Evolutionary conservation across 2,113 vertebrate genomes (phyloP), one percentile per base, ranked within the genome.

Genomic region (Oplegnathus fasciatus): DNA sequence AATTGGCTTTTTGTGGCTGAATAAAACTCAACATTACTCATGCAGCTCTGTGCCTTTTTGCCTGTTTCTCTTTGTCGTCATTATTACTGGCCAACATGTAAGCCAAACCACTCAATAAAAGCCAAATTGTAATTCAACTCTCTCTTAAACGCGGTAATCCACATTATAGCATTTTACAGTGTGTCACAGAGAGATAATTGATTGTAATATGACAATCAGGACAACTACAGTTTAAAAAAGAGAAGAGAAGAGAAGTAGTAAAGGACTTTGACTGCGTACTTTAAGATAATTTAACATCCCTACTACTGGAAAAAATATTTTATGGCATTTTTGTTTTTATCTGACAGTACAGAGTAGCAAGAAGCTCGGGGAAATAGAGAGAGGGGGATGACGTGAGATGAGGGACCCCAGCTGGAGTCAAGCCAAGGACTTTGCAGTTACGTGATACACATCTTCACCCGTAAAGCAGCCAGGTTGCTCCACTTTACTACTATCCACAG

Each of bases 31-130:
- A 2, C 54, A 26, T 46, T 22, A 69, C 58, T 37, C 60, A 24
- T 6, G 10, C 52, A 68, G 71, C 68, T 26, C 32, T 71, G 81
- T 40, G 65, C 37, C 69, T 71, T 24, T 82, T 30, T 85, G 54
- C n/a, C n/a, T n/a, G n/a, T 64, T 32, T 75, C 30, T 62, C 1
- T 85, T 58, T 72, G 70, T 72, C 52, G 10, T 76, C 50, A 84
- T 86, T 32, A 69, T 86, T 18, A 34, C 42, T 52, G 57, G 18
- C 52, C 55, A 26, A 2, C 14, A 5, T 54, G 69, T 26, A 40
- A 46, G 50, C 82, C 69, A 82, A 72, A 74, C 79, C 71, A 22
- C 80, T 9, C 9, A 70, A 58, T 83, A 61, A 78, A 72, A 60
- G 74, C 67, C 57, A 61, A 48, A 74, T 40, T 82, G 60, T 76